phyloP scores from a whole-genome alignment of 1,140 invertebrate species.

The Tyrophagus putrescentiae region DNA sequence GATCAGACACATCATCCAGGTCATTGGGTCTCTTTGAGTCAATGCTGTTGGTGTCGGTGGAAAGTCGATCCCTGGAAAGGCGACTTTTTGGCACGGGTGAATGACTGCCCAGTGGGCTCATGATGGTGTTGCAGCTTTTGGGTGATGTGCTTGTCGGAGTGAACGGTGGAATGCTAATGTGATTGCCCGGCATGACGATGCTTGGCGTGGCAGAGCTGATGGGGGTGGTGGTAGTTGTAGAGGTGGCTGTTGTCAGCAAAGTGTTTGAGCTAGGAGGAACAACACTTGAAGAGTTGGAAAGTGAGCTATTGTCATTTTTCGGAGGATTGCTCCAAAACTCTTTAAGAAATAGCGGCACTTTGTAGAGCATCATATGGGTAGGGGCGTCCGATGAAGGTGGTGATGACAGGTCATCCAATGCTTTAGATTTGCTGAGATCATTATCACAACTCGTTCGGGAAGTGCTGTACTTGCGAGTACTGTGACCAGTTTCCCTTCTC shows the following conservation, averaged over 20 bases:
- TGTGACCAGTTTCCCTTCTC: too few relatives aligned
- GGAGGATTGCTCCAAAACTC: too few relatives aligned
- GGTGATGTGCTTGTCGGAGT: constrained; percentile 15
- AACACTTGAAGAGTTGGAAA: too few relatives aligned
- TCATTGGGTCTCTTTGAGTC: not conserved
- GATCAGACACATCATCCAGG: constrained; percentile 31
- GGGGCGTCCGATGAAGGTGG: not conserved
- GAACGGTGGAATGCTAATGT: constrained; percentile 12
- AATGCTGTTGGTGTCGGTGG: constrained; percentile 6
- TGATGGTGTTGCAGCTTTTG: constrained; percentile 21
- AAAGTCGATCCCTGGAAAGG: not conserved
- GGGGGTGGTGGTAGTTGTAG: not conserved
- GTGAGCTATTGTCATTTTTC: constrained; percentile 19
- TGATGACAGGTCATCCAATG: not conserved
- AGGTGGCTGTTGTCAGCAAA: not conserved
- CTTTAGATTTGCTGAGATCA: constrained; percentile 12
- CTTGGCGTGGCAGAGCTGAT: not conserved
- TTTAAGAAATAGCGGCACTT: too few relatives aligned
- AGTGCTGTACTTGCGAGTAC: not conserved
- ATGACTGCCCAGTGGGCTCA: constrained; percentile 21
- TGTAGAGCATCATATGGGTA: too few relatives aligned
- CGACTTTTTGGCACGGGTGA: constrained; percentile 23
- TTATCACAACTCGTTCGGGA: constrained; percentile 13
- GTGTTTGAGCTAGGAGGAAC: constrained; percentile 14
- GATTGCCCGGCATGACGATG: too few relatives aligned